Conservation (phyloP, 2,797 vertebrate species). For the Cygnus olor region DNA sequence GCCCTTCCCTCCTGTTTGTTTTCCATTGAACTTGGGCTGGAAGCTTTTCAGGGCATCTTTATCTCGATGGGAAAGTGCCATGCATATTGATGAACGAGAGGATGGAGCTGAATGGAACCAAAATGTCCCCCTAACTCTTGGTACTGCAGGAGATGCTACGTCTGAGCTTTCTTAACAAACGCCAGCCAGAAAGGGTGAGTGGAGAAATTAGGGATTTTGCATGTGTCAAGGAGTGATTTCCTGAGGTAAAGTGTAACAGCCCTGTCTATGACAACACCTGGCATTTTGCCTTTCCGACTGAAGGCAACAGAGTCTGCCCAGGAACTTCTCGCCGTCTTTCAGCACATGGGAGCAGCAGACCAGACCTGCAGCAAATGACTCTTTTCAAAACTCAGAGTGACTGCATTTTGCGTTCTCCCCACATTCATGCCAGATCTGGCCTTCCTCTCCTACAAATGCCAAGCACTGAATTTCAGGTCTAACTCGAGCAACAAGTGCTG, state of each 20-base stretch:
- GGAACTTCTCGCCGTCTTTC: neutral
- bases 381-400: neutral
- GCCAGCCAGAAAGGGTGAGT: neutral
- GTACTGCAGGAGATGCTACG: neutral
- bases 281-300: neutral
- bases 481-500: neutral
- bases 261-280: neutral
- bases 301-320: neutral
- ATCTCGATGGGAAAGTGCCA: neutral
- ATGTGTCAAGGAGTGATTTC: neutral
- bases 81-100: neutral
- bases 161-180: neutral
- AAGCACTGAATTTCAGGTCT: neutral
- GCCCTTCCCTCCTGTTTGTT: neutral
- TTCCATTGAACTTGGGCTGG: neutral
- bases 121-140: neutral
- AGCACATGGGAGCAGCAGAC: neutral
- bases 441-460: neutral
- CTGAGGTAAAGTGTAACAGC: neutral
- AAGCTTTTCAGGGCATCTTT: conserved; percentile 3
- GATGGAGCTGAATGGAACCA: neutral
- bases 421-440: neutral
- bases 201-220: neutral
- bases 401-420: neutral
- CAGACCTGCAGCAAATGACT: neutral